Evolutionary conservation across 2,797 vertebrate genomes (phyloP).

Genomic region (Pachyuromys duprasi): DNA sequence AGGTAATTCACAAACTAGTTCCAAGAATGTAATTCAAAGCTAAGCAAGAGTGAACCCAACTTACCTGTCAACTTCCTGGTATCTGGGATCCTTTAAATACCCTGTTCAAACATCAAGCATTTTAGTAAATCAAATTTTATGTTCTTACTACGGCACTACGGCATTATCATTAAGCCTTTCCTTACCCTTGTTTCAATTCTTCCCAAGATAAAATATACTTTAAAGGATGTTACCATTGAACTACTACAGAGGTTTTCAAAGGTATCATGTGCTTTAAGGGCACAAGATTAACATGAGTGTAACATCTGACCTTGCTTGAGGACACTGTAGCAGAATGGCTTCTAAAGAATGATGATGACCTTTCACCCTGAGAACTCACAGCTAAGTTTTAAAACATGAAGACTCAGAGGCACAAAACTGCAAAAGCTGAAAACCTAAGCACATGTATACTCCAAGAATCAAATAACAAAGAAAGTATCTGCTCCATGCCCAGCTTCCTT

Average conservation of each 20-base stretch:
- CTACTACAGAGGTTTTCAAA: slow-evolving; percentile 55
- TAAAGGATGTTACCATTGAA: slow-evolving; percentile 58
- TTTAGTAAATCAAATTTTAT: slow-evolving; percentile 85
- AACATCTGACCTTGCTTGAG: slow-evolving; percentile 41
- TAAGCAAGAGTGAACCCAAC: slow-evolving; percentile 85
- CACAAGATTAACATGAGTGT: background rate
- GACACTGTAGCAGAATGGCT: slow-evolving; percentile 23
- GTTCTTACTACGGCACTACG: slow-evolving; percentile 64
- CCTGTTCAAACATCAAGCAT: slow-evolving; percentile 93
- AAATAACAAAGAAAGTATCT: slow-evolving; percentile 10
- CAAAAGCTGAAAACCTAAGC: slow-evolving; percentile 64
- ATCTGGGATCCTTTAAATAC: slow-evolving; percentile 98
- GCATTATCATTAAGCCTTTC: slow-evolving; percentile 76
- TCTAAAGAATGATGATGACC: slow-evolving; percentile 57
- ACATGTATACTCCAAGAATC: slow-evolving; percentile 39
- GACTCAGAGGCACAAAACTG: slow-evolving; percentile 59
- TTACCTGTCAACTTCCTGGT: slow-evolving; percentile 97
- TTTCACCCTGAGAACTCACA: slow-evolving; percentile 37
- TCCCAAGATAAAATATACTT: slow-evolving; percentile 63
- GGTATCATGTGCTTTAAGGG: slow-evolving; percentile 55
- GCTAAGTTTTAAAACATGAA: slow-evolving; percentile 17
- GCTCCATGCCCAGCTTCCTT: background rate
- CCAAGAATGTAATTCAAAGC: slow-evolving; percentile 82
- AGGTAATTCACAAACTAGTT: slow-evolving; percentile 83
- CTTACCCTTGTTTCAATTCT: slow-evolving; percentile 75